Base-by-base conservation (phyloP, 2,113 vertebrate species). In the Oncorhynchus keta region DNA sequence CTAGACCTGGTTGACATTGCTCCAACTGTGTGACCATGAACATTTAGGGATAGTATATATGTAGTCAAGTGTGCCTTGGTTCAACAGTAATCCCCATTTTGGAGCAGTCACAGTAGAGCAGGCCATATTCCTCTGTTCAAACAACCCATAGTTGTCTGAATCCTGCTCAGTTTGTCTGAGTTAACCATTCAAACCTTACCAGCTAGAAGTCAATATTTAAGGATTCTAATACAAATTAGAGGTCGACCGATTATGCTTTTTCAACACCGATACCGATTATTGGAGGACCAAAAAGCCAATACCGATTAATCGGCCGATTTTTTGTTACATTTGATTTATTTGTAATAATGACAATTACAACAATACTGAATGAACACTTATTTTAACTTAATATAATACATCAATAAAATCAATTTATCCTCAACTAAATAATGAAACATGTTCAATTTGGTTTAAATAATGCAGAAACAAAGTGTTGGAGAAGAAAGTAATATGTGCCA, bases 141-240 rank as follows among this genome's bases (percentile, higher is more conserved):
- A 80, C 1, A 51, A 68, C 68, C 55, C 74, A 78, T 22, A 65
- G 71, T 24, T 68, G 73, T 73, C 61, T 22, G 51, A 11, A 66
- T 16, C 7, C 49, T 45, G 39, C 55, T 1, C 55, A 57, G 55
- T 57, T 57, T 57, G 55, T 57, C 14, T 57, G 55, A 6, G 55
- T 57, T 5, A 49, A 28, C 11, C 26, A 55, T 55, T 55, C 51
- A 22, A 70, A 69, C n/a, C n/a, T 59, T 12, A 78, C 62, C 28
- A 68, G 62, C 30, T 57, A 62, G 67, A 8, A 1, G 57, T 18
- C 8, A 9, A 14, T 32, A 8, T 28, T 30, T 13, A 2, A 74
- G 66, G 72, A 49, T 18, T 51, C 32, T 9, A 74, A 49, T 65
- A 2, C 61, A 61, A 28, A 28, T 28, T 28, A 28, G 28, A 28